These are phyloP conservation scores for Diorhabda sublineata DNA, from an alignment of 1,140 invertebrate genomes.

Conservation along the genomic window DNA sequence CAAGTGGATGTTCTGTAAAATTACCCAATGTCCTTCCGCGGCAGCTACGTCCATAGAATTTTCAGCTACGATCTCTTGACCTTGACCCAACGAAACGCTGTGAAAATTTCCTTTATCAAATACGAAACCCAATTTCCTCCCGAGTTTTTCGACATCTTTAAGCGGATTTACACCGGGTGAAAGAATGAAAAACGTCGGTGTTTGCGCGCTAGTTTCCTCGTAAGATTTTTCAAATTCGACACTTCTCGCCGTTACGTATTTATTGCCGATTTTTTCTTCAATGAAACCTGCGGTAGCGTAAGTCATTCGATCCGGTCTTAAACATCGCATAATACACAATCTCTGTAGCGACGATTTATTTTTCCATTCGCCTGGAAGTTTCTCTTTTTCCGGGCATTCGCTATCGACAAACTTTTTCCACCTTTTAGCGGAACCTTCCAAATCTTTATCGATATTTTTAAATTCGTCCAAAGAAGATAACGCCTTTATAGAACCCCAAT, in stretches of 20 bases:
- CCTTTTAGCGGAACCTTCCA: slow-evolving; percentile 84
- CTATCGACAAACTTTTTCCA: slow-evolving; percentile 87
- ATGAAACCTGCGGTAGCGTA: slow-evolving; percentile 71
- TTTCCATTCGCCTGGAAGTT: slow-evolving; percentile 95
- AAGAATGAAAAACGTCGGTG: slow-evolving; percentile 91
- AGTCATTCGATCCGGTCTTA: slow-evolving; percentile 88
- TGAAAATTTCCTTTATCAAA: slow-evolving; percentile 81
- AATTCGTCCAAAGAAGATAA: slow-evolving; percentile 78
- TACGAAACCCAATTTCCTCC: slow-evolving; percentile 75
- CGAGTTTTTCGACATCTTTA: slow-evolving; percentile 81
- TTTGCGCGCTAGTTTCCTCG: slow-evolving; percentile 77
- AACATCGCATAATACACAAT: slow-evolving; percentile 86
- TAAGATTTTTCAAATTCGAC: slow-evolving; percentile 81
- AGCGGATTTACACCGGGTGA: slow-evolving; percentile 93
- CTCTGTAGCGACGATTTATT: slow-evolving; percentile 83
- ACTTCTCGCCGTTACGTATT: slow-evolving; percentile 74
- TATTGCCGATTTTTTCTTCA: slow-evolving; percentile 81
- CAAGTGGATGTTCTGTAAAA: slow-evolving; percentile 87
- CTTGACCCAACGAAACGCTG: slow-evolving; percentile 91
- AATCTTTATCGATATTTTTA: slow-evolving; percentile 83
- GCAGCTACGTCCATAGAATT: slow-evolving; percentile 75
- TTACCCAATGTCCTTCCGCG: slow-evolving; percentile 85
- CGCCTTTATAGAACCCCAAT: slow-evolving; percentile 85
- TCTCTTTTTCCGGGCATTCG: slow-evolving; percentile 88
- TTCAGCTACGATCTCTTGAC: slow-evolving; percentile 89